Evolutionary conservation across 2,888 invertebrate genomes (phyloP), one percentile per base, ranked within the genome.

Genomic region (Bimastos eiseni): DNA sequence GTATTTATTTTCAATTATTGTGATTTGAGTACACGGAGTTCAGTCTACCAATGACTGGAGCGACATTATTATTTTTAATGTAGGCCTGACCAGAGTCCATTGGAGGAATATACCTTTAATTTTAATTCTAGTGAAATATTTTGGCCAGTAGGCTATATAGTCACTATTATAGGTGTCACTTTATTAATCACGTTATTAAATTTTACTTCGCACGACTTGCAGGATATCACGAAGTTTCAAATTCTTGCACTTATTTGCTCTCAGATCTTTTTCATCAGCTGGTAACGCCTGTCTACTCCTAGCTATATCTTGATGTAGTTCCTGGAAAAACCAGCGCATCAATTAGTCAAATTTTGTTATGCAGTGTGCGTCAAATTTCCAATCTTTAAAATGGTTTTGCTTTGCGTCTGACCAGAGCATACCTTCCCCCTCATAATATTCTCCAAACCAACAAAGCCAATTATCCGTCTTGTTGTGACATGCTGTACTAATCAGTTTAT

Each of bases 311-410:
- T 21, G 86, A 11, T 86, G 17, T 36, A 86, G 34, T 15, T 86
- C 36, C 21, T 86, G 37, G 36, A 86, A 86, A 86, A 86, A 86
- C 86, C 86, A 86, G 36, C 24, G 34, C 86, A 86, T 86, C 34
- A 86, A 86, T 86, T 34, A 34, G 86, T 86, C 86, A 36, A 86
- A 86, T 86, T 30, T 24, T 34, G 4, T 86, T 36, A 17, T 34
- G 86, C 15, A 8, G 36, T 86, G 86, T 8, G 8, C 36, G 37
- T 86, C 86, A 37, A 86, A 86, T 86, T 86, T 86, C 86, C 86
- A 86, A 36, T 86, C 86, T 0, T 5, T 37, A 36, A 86, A 86
- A 36, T 86, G 86, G 21, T 86, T 37, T 19, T 17, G 5, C 36
- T 86, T 86, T 0, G 86, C 86, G 17, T 86, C 86, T 19, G 21